phyloP scores from a whole-genome alignment of 2,113 vertebrate species.

The Ginglymostoma cirratum region DNA sequence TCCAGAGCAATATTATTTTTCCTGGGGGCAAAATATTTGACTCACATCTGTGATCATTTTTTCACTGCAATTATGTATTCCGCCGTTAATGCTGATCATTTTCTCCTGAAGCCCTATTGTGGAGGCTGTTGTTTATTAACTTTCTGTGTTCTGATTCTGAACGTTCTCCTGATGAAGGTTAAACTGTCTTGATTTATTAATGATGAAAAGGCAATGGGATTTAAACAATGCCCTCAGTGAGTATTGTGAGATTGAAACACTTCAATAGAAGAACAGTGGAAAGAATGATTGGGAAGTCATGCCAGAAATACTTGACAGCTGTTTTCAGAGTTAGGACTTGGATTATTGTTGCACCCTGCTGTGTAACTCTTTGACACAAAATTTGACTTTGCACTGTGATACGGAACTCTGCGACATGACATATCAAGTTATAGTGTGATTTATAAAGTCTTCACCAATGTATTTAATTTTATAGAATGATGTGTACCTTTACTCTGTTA shows the following conservation, averaged over 20 bases:
- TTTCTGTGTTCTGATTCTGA: slow-evolving; percentile 17
- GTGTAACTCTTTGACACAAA: background rate
- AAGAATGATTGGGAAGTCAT: slow-evolving; percentile 18
- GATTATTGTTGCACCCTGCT: background rate
- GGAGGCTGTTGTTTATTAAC: slow-evolving; percentile 32
- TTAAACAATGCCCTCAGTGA: slow-evolving; percentile 6
- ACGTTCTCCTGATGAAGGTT: slow-evolving; percentile 6
- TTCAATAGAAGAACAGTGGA: background rate
- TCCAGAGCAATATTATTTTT: slow-evolving; percentile 19
- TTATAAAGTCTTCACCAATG: background rate
- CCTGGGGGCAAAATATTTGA: background rate
- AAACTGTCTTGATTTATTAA: slow-evolving; percentile 6
- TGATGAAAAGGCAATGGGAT: slow-evolving; percentile 13
- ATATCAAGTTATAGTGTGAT: background rate
- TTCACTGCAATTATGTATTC: slow-evolving; percentile 34
- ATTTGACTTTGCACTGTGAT: background rate
- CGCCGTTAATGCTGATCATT: slow-evolving; percentile 21
- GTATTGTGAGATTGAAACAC: background rate
- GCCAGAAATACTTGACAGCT: background rate
- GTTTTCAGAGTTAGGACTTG: background rate
- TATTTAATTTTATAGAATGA: background rate
- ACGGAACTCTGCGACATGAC: background rate
- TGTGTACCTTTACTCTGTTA: background rate
- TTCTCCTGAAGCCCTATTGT: slow-evolving; percentile 1
- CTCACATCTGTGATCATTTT: slow-evolving; percentile 34